phyloP scores from a whole-genome alignment of 2,888 invertebrate genomes.

The Tortricodes alternella region DNA sequence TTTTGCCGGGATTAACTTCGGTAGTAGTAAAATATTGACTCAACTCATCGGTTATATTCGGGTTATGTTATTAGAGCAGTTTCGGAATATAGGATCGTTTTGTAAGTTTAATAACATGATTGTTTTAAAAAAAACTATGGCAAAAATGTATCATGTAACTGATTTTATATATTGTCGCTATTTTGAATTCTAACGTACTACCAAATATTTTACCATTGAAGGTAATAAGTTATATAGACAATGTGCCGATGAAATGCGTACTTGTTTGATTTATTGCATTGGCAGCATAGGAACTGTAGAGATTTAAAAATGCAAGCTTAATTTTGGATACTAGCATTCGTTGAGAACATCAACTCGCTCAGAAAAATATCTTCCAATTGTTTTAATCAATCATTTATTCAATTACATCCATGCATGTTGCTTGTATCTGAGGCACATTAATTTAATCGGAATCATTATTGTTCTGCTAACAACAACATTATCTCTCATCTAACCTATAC shows the following conservation, averaged over 20 bases:
- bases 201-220: neutral
- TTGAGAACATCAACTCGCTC: too few relatives aligned
- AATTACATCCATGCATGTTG: too few relatives aligned
- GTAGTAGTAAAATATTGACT: constrained; percentile 60
- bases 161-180: too few relatives aligned
- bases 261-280: too few relatives aligned
- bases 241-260: too few relatives aligned
- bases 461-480: neutral
- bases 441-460: constrained; percentile 7
- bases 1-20: constrained; percentile 64
- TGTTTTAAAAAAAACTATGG: too few relatives aligned
- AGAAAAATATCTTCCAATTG: neutral
- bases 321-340: too few relatives aligned
- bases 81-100: constrained; percentile 1
- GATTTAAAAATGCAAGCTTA: too few relatives aligned
- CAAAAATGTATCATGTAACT: too few relatives aligned
- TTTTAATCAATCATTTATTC: neutral
- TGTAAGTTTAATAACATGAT: neutral
- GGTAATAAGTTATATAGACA: too few relatives aligned
- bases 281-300: too few relatives aligned
- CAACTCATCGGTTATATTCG: constrained; percentile 23
- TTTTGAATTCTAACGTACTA: too few relatives aligned
- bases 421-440: neutral
- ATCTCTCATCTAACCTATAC: constrained; percentile 19
- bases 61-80: constrained; percentile 15